Evolutionary conservation across 2,888 invertebrate species (phyloP).

Genomic region (Amphipyra berbera): DNA sequence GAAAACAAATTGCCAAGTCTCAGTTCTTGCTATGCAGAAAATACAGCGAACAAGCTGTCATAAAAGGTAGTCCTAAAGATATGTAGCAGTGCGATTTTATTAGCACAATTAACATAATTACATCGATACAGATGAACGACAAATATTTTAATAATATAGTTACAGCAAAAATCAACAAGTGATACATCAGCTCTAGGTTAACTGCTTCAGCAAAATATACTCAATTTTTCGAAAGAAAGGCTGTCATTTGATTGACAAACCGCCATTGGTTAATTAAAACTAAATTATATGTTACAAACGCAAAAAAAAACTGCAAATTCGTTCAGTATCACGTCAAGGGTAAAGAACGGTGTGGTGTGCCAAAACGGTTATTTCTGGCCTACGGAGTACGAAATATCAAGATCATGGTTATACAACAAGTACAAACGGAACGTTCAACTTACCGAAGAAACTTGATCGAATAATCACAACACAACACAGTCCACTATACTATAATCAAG

Average conservation of each 20-base stretch:
- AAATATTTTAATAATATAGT: slow-evolving; percentile 38
- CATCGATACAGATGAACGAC: slow-evolving; percentile 12
- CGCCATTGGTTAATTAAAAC: neutral
- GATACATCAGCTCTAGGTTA: slow-evolving; percentile 9
- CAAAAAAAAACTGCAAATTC: slow-evolving; percentile 42
- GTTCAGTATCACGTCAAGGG: slow-evolving; percentile 73
- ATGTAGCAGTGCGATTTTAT: slow-evolving; percentile 28
- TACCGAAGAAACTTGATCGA: slow-evolving; percentile 72
- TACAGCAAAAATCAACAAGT: slow-evolving; percentile 25
- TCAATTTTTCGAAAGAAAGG: slow-evolving; percentile 16
- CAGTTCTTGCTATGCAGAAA: slow-evolving; percentile 21
- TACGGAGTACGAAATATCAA: slow-evolving; percentile 62
- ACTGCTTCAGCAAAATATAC: slow-evolving; percentile 6
- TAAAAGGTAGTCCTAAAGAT: slow-evolving; percentile 13
- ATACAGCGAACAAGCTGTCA: slow-evolving; percentile 14
- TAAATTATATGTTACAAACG: slow-evolving; percentile 30
- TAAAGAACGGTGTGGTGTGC: slow-evolving; percentile 72
- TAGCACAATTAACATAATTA: slow-evolving; percentile 32
- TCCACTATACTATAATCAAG: slow-evolving; percentile 54
- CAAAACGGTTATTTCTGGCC: slow-evolving; percentile 83
- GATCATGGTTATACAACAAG: slow-evolving; percentile 70
- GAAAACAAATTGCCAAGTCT: slow-evolving; percentile 38
- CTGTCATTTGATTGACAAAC: neutral
- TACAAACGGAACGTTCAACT: slow-evolving; percentile 62
- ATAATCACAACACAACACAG: slow-evolving; percentile 79